A percentile compares a stretch with the other conserved stretches of the same genome.
Conservation (phyloP, 2,113 vertebrate genomes). For the Danionella cerebrum region DNA sequence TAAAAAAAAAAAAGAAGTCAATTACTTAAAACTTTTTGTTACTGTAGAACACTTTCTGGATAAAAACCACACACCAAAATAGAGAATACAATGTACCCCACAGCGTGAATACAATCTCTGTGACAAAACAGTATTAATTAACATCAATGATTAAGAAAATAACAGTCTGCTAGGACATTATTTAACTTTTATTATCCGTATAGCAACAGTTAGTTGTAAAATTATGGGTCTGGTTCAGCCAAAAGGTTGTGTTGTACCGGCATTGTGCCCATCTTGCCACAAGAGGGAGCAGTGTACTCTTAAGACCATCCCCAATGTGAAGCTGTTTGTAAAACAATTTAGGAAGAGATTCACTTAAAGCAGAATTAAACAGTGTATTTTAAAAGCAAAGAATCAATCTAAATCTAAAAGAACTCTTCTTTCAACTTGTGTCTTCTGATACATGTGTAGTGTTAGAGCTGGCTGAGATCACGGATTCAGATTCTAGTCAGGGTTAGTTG, state of each 20-base stretch:
- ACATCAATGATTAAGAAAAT: neutral
- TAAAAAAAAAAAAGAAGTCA: too few species aligned
- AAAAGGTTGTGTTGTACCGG: neutral
- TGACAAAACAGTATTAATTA: conserved; percentile 7
- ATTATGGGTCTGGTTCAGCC: neutral
- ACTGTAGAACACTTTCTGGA: neutral
- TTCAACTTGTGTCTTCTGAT: too few species aligned
- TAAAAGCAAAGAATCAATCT: too few species aligned
- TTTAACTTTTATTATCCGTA: neutral
- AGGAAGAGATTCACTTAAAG: too few species aligned
- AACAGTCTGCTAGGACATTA: neutral
- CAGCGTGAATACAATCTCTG: neutral
- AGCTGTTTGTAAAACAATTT: neutral
- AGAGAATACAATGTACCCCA: neutral
- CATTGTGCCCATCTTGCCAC: conserved; percentile 25
- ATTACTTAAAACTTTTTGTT: neutral
- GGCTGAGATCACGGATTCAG: neutral
- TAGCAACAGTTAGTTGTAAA: neutral
- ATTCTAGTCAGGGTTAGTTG: neutral
- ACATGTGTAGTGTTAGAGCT: conserved; percentile 9
- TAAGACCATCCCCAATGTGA: neutral
- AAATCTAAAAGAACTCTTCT: too few species aligned
- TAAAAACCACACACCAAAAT: neutral
- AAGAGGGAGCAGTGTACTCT: conserved; percentile 28
- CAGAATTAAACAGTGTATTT: too few species aligned